Evolutionary conservation across 1,140 invertebrate genomes (phyloP).

Genomic region (Aphelenchoides fujianensis): DNA sequence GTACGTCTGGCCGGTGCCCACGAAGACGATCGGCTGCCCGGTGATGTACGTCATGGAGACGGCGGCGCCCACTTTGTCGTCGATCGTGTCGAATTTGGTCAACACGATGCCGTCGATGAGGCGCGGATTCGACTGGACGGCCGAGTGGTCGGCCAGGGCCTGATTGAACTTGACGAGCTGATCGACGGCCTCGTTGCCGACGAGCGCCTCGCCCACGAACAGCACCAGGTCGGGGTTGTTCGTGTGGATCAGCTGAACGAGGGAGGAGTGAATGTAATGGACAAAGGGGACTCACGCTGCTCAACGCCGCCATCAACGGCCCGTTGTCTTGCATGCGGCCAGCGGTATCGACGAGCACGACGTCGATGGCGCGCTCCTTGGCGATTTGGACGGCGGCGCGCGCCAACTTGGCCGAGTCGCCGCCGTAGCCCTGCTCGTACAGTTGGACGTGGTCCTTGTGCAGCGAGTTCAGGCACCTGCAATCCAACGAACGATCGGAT

Average conservation of each 20-base stretch:
- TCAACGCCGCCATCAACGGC: slow-evolving; percentile 89
- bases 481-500: neutral
- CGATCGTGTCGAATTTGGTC: slow-evolving; percentile 98
- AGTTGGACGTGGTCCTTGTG: slow-evolving; percentile 71
- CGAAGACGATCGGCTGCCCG: slow-evolving; percentile 98
- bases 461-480: slow-evolving; percentile 11
- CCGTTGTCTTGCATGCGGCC: slow-evolving; percentile 99
- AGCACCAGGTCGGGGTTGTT: slow-evolving; percentile 95
- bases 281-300: slow-evolving; percentile 70
- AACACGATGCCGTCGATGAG: slow-evolving; percentile 92
- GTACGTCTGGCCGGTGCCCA: slow-evolving; percentile 98
- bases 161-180: slow-evolving; percentile 98
- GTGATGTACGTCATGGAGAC: slow-evolving; percentile 99
- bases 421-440: slow-evolving; percentile 98
- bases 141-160: slow-evolving; percentile 71
- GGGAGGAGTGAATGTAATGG: slow-evolving; percentile 10
- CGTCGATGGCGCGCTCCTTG: slow-evolving; percentile 77
- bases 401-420: slow-evolving; percentile 95
- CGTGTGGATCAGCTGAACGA: slow-evolving; percentile 71
- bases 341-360: slow-evolving; percentile 93
- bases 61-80: slow-evolving; percentile 96
- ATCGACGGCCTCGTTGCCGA: slow-evolving; percentile 99
- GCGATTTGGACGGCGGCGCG: slow-evolving; percentile 87
- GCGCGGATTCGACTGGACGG: slow-evolving; percentile 73
- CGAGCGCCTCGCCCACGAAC: slow-evolving; percentile 96